Conservation (phyloP, 2,888 invertebrate species). For the Urechis unicinctus region DNA sequence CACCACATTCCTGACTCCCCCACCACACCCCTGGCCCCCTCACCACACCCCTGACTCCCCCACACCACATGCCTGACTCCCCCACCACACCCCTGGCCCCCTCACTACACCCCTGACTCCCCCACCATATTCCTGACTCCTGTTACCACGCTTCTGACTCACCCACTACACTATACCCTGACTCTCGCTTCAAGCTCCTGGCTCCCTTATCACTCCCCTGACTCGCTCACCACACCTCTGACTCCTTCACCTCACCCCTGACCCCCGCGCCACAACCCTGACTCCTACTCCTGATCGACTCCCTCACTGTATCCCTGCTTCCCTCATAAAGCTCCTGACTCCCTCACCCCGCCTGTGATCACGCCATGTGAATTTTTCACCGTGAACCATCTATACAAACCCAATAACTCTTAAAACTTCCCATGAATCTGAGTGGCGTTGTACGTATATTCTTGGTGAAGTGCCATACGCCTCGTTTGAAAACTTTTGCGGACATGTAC, state of each 20-base stretch:
- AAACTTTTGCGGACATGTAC: too few species aligned
- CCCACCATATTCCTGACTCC: background rate
- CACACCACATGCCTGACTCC: background rate
- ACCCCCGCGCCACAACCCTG: background rate
- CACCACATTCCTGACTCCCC: too few species aligned
- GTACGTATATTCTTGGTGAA: too few species aligned
- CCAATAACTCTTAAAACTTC: too few species aligned
- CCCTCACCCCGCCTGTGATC: too few species aligned
- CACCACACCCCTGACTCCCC: too few species aligned
- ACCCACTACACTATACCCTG: background rate
- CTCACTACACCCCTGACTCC: background rate
- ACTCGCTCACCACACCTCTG: background rate
- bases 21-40: background rate
- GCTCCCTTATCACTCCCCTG: background rate
- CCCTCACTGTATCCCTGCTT: background rate
- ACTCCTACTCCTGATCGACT: background rate
- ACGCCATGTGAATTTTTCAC: too few species aligned
- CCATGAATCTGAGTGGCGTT: too few species aligned
- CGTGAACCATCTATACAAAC: too few species aligned
- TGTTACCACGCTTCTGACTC: background rate
- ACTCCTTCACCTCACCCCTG: background rate
- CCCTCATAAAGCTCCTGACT: too few species aligned
- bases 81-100: background rate
- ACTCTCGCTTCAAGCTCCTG: background rate
- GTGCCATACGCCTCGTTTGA: too few species aligned